phyloP scores from a whole-genome alignment of 2,113 vertebrate genomes.

The Podocnemis expansa region DNA sequence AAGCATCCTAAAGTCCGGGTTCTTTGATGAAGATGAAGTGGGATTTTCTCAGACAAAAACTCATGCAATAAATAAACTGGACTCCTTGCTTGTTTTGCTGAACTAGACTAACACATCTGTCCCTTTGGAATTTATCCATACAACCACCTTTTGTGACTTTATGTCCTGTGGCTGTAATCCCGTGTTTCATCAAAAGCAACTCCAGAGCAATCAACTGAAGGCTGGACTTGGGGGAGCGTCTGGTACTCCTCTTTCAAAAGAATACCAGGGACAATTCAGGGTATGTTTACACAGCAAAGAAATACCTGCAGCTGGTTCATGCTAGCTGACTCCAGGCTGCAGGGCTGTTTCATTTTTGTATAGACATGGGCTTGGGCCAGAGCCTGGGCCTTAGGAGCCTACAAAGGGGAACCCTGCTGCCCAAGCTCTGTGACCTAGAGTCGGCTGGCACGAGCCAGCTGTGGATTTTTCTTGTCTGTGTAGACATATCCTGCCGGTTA shows the following conservation, averaged over 20 bases:
- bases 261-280: accelerated
- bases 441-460: not conserved
- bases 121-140: not conserved
- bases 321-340: not conserved
- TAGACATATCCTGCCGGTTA: not conserved
- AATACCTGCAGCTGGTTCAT: not conserved
- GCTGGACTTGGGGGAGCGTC: not conserved
- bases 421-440: not conserved
- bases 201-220: not conserved
- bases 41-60: no score
- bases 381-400: not conserved
- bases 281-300: not conserved
- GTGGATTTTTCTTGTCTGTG: not conserved
- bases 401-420: not conserved
- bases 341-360: not conserved
- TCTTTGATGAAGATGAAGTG: no score
- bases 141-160: not conserved
- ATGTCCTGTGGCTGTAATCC: not conserved
- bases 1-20: no score
- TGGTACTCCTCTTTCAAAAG: not conserved
- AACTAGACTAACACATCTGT: no score
- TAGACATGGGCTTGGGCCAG: not conserved
- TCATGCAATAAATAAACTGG: no score
- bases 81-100: no score
- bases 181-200: not conserved